Conservation (phyloP, 2,888 invertebrate species). For the Andrena hattorfiana region DNA sequence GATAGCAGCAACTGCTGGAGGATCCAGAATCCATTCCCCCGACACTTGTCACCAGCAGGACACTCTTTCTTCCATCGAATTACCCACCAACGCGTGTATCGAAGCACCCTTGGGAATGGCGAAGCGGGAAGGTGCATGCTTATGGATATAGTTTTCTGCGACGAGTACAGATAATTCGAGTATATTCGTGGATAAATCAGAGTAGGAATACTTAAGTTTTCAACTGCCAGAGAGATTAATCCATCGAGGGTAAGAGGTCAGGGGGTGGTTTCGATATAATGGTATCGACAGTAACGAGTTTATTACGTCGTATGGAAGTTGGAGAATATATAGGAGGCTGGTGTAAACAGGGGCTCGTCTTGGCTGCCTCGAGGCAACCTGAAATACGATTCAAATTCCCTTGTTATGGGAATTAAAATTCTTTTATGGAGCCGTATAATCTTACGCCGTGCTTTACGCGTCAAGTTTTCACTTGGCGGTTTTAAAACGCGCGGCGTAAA, state of each 20-base stretch:
- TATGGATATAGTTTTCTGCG: too few species aligned
- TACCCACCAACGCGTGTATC: neutral
- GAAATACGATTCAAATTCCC: conserved; percentile 17
- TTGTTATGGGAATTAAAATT: conserved; percentile 45
- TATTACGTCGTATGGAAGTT: neutral
- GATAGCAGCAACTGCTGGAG: neutral
- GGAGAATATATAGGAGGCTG: too few species aligned
- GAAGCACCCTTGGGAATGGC: too few species aligned
- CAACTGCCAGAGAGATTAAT: neutral
- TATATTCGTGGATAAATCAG: too few species aligned
- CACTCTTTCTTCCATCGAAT: neutral
- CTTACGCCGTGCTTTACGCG: conserved; percentile 10
- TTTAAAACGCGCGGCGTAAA: conserved; percentile 29
- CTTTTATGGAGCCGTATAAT: conserved; percentile 37
- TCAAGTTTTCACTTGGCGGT: conserved; percentile 26
- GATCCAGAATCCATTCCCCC: neutral
- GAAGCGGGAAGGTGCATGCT: too few species aligned
- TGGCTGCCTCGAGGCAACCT: neutral
- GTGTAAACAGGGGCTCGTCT: too few species aligned
- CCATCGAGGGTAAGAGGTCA: neutral
- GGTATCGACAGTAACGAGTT: neutral
- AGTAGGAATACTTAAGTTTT: too few species aligned
- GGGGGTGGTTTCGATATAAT: neutral
- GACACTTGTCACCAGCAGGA: neutral
- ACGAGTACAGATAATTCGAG: too few species aligned